Evolutionary conservation across 2,888 invertebrate genomes (phyloP).

Genomic region (Dysmachus trigonus): DNA sequence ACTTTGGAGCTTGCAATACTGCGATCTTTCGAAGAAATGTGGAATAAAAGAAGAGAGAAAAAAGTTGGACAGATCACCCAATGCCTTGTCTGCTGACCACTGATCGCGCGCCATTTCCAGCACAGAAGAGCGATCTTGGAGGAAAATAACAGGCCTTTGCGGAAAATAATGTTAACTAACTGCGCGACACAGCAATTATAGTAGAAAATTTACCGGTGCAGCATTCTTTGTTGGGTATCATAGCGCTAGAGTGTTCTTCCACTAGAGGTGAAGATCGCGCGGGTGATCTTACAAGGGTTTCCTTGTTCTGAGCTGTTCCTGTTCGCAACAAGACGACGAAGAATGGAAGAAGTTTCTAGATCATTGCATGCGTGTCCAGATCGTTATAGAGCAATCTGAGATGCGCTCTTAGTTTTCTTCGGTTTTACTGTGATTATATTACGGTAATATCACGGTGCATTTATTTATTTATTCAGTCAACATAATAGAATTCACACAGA

Average conservation of each 20-base stretch:
- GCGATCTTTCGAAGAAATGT: not conserved
- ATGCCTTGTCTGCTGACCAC: constrained; percentile 10
- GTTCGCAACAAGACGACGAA: not conserved
- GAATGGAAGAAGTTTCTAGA: not conserved
- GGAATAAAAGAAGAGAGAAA: not conserved
- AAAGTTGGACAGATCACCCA: not conserved
- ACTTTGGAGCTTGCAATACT: not conserved
- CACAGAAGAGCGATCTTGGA: constrained; percentile 3
- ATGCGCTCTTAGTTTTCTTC: not conserved
- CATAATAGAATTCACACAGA: too few species aligned
- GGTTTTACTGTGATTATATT: not conserved
- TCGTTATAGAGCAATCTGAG: not conserved
- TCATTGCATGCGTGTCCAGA: not conserved
- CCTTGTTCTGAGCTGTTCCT: not conserved
- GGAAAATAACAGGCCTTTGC: constrained; percentile 17
- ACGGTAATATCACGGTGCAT: not conserved
- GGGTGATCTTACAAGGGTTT: not conserved
- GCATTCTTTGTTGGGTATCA: constrained; percentile 5
- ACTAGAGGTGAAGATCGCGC: not conserved
- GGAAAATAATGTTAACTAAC: constrained; percentile 36
- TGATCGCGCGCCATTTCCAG: not conserved
- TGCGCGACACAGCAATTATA: constrained; percentile 38
- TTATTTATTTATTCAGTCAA: too few species aligned
- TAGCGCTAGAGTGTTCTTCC: not conserved
- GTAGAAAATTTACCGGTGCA: constrained; percentile 34